Base-by-base conservation (phyloP, 1,140 invertebrate genomes). In the Homarus americanus region DNA sequence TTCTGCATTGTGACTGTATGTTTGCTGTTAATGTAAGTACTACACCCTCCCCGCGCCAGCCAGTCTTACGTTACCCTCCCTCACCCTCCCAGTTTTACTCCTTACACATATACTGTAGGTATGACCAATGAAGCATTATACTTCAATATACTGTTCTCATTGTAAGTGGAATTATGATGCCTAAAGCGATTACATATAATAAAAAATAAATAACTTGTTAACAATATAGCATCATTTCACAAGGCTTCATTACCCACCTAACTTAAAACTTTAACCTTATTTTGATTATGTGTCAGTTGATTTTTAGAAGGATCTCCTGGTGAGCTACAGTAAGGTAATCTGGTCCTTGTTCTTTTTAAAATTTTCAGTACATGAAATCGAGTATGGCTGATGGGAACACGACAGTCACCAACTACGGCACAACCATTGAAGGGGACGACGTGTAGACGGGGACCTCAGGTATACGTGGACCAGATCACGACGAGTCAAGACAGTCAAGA, bases 351-450 rank as follows among this genome's bases (percentile, higher is more conserved):
- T 3, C 66, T 72, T 41, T 34, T 63, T 58, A 40, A 0, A 24
- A 28, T 32, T 32, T 66, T 44, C 79, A 89, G 87, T 89, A 89
- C 66, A 82, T 89, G 87, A 89, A 89, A 69, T 73, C 87, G 10
- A 89, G 87, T 44, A 89, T 89, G 87, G 79, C 87, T 3, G 87
- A 89, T 49, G 78, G 87, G 15, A 89, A 89, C 78, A 89, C 87
- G 0, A 89, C 79, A 0, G 79, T 89, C 38, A 89, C 87, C 36
- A 89, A 89, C 41, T 89, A 89, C 69, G 87, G 87, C 2, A 82
- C 87, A 1, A 83, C 87, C 66, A 83, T 89, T n/a, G 87, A 89
- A 41, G 87, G 87, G 1, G 87, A 89, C 40, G 87, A 89, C 44
- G 87, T 89, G 66, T 89, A 75, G 32, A 32, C 24, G n/a, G n/a